Conservation (phyloP, 2,888 invertebrate genomes). For the Polyommatus iphigenia region DNA sequence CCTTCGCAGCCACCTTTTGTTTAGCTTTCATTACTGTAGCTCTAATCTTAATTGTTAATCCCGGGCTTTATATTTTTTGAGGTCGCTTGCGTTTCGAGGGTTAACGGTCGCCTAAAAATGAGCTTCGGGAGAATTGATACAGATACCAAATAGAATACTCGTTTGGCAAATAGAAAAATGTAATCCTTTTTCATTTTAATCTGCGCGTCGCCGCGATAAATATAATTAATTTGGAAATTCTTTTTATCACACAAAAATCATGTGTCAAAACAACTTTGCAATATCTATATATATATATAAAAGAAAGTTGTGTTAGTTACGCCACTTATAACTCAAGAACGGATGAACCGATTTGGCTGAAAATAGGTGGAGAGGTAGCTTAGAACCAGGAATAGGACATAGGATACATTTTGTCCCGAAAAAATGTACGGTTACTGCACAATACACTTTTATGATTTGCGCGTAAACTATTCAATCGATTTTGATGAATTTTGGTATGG, state of each 20-base stretch:
- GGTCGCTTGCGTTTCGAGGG: slow-evolving; percentile 29
- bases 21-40: slow-evolving; percentile 34
- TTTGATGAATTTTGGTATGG: too few species aligned
- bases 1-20: slow-evolving; percentile 33
- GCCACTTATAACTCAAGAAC: too few species aligned
- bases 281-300: too few species aligned
- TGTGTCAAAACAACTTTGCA: neutral
- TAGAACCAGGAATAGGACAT: too few species aligned
- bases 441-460: too few species aligned
- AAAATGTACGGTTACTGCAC: too few species aligned
- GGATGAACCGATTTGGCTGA: too few species aligned
- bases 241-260: neutral
- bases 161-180: neutral
- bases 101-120: slow-evolving; percentile 25
- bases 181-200: slow-evolving; percentile 1
- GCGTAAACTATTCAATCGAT: too few species aligned
- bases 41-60: slow-evolving; percentile 35
- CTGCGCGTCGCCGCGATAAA: neutral
- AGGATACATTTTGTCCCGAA: too few species aligned
- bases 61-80: slow-evolving; percentile 33
- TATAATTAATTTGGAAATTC: neutral
- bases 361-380: too few species aligned
- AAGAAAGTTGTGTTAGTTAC: too few species aligned
- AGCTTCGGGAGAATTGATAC: slow-evolving; percentile 26
- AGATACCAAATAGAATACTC: slow-evolving; percentile 16